phyloP scores from a whole-genome alignment of 2,797 vertebrate genomes.

The Peromyscus attwateri region DNA sequence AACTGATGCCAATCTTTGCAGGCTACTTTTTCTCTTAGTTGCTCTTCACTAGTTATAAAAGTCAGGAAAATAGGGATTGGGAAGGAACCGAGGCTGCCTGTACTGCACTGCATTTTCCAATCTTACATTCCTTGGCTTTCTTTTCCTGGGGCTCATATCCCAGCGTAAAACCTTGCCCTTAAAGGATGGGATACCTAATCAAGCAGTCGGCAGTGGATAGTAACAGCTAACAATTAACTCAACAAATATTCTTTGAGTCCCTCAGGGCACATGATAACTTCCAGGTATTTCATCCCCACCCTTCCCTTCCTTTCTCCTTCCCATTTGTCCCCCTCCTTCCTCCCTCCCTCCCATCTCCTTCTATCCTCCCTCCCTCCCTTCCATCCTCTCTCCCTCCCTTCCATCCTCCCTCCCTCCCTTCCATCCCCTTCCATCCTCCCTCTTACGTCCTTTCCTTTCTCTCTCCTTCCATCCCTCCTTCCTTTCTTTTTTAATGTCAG shows the following conservation, averaged over 20 bases:
- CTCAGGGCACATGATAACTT: background rate
- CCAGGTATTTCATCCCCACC: background rate
- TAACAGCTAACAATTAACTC: constrained; percentile 1
- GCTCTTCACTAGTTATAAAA: background rate
- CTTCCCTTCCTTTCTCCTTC: background rate
- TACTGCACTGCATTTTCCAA: background rate
- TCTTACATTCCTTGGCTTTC: background rate
- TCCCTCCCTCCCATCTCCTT: background rate
- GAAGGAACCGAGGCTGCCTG: background rate
- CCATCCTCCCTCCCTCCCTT: background rate
- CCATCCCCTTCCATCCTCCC: too few species aligned
- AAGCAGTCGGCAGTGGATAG: background rate
- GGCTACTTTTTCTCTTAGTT: constrained; percentile 54
- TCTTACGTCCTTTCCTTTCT: too few species aligned
- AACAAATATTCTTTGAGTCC: background rate
- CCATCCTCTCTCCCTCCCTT: background rate
- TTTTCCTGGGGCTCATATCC: background rate
- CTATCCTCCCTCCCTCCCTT: too few species aligned
- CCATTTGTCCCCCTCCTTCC: background rate
- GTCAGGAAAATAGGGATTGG: background rate
- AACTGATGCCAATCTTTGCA: constrained; percentile 63
- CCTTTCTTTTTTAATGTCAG: background rate
- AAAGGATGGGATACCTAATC: background rate
- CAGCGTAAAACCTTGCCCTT: background rate
- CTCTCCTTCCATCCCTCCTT: background rate